Evolutionary conservation across 2,797 vertebrate species (phyloP), one percentile per base, ranked within the genome.

Genomic region (Oreochromis grahami): DNA sequence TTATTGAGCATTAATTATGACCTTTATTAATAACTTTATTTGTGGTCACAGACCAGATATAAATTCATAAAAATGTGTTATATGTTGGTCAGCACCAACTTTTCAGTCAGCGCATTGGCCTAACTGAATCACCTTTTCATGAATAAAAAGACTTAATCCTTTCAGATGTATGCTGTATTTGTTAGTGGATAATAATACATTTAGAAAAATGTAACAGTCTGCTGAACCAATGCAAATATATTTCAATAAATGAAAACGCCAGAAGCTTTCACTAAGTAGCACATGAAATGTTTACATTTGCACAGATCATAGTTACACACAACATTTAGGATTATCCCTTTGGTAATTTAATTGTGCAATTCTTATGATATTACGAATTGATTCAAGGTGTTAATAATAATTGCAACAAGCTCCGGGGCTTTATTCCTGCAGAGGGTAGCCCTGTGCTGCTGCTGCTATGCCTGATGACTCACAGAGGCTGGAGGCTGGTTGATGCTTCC

Each of bases 401-500:
- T n/a, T 74, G 43, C 43, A 32, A n/a, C 4, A 83, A 63, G 3
- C 72, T 79, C 17, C 0, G 3, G 43, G 55, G 29, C 56, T 19
- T 74, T 70, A 82, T n/a, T 86, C 78, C 80, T 88, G 83, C 45
- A 76, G 76, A 77, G 86, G 87, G 72, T 36, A 3, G 51, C 84
- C 83, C 80, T 78, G 74, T 60, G 60, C 60, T 77, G 60, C 53
- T 48, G 41, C 60, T 41, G 38, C 10, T 63, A 32, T 72, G 43
- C 43, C 24, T 68, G 63, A 41, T 63, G 85, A 83, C 81, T 84
- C 86, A 26, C 72, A 76, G 77, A 85, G 55, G 51, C 65, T 83
- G 80, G 10, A 79, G 78, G 83, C 8, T 58, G 45, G 79, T 81
- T 82, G 84, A 86, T 90, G 83, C 84, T 80, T 55, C 52, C 60